Evolutionary conservation across 2,797 vertebrate genomes (phyloP), one percentile per base, ranked within the genome.

Genomic region (Distichodus sexfasciatus): DNA sequence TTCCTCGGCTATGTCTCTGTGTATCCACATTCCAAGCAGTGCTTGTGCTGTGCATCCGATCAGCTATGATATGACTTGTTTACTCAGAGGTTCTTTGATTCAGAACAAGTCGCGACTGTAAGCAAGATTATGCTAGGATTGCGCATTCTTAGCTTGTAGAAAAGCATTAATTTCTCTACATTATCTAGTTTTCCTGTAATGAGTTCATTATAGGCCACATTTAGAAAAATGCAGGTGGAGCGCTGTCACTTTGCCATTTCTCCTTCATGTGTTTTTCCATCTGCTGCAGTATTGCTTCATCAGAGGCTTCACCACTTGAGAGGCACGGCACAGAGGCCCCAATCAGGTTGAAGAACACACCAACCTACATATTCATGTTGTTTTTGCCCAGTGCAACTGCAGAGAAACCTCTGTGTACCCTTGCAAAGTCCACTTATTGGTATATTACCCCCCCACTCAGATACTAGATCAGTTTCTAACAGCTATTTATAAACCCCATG

Each of bases 281-380:
- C 8, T 50, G 10, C 9, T 6, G 23, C 9, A 24, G 11, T 35
- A 28, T 58, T 65, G 48, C 41, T 38, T 48, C 33, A 55, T 63
- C 69, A 64, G 41, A 17, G 21, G 6, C 35, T 43, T 36, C 48
- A 44, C n/a, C 68, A 54, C 29, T 55, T 7, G 3, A 63, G 50
- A 41, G 33, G 44, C 43, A 41, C 41, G 24, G 43, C 14, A 41
- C 19, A 14, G 7, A 21, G 40, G 17, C 28, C 21, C 69, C 54
- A 59, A 59, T 72, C 53, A 51, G 70, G 53, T 12, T 50, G 44
- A 24, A 21, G 59, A 60, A 59, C 33, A 55, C 46, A 51, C 50
- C 67, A 47, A 71, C 64, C 47, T 36, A 55, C 26, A 28, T 54
- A 68, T 10, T 40, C 41, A 38, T 50, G 58, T 59, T 60, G 24